A percentile compares a stretch with the other conserved stretches of the same genome.
These are phyloP conservation scores for Edolisoma coerulescens DNA, from an alignment of 2,113 vertebrate species.

Conservation along the genomic window DNA sequence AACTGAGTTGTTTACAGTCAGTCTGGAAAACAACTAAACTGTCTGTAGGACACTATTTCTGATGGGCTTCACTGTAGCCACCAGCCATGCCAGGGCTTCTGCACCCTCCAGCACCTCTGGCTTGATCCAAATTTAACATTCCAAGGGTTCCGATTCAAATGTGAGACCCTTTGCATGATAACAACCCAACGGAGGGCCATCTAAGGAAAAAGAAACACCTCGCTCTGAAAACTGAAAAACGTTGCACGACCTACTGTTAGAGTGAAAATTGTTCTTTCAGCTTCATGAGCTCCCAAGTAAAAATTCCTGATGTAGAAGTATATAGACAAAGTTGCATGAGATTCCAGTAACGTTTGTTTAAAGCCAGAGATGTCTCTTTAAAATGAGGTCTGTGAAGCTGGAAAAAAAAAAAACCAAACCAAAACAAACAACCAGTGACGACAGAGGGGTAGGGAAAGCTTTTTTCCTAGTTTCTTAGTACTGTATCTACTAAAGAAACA, in stretches of 20 bases:
- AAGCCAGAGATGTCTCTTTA: not conserved
- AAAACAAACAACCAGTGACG: not conserved
- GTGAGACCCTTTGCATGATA: not conserved
- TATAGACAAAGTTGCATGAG: not conserved
- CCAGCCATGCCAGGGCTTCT: not conserved
- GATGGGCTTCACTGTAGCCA: not conserved
- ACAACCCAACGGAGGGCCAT: not conserved
- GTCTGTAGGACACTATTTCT: not conserved
- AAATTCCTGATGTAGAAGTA: not conserved
- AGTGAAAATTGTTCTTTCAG: not conserved
- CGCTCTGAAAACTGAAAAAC: not conserved
- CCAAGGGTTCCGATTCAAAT: not conserved
- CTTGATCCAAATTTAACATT: not conserved
- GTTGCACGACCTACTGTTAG: not conserved
- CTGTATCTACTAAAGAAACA: not conserved
- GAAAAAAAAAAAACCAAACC: not conserved
- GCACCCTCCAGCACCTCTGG: not conserved
- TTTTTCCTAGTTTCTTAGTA: not conserved
- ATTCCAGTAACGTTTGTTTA: not conserved
- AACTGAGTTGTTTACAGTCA: not conserved
- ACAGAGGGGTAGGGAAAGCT: not conserved
- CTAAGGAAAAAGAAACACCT: not conserved
- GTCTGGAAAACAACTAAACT: not conserved
- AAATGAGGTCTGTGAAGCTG: not conserved
- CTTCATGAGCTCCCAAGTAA: not conserved